Evolutionary conservation across 2,113 vertebrate genomes (phyloP).

Genomic region (Orthochromis indermauri): DNA sequence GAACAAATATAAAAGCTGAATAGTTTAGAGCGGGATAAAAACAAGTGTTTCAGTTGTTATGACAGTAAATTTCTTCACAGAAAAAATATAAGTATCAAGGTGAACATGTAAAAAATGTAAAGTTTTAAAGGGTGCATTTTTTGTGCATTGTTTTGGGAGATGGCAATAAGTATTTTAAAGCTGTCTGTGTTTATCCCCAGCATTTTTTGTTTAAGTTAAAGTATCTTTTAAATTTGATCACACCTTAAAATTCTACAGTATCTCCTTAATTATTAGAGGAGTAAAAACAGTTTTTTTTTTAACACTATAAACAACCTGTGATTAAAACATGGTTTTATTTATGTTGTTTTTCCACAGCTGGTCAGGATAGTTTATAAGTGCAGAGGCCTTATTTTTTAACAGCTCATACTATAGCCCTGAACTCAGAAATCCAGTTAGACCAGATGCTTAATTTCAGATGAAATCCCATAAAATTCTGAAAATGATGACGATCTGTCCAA

Average conservation of each 20-base stretch:
- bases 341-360: background rate
- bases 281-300: background rate
- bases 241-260: background rate
- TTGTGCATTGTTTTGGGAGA: background rate
- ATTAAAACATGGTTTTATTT: background rate
- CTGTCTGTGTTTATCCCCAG: too few relatives aligned
- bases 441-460: conserved; percentile 7
- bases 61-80: background rate
- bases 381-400: background rate
- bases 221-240: background rate
- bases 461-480: background rate
- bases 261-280: background rate
- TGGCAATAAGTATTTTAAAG: background rate
- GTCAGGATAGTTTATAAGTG: background rate
- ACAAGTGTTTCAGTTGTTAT: background rate
- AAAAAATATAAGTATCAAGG: background rate
- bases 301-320: background rate
- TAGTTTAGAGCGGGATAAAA: background rate
- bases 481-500: background rate
- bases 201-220: background rate
- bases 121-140: background rate
- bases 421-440: background rate
- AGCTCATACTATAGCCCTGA: background rate
- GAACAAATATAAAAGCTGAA: background rate
- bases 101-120: background rate